Evolutionary conservation across 2,113 vertebrate species (phyloP).

Genomic region (Gorsachius goisagi): DNA sequence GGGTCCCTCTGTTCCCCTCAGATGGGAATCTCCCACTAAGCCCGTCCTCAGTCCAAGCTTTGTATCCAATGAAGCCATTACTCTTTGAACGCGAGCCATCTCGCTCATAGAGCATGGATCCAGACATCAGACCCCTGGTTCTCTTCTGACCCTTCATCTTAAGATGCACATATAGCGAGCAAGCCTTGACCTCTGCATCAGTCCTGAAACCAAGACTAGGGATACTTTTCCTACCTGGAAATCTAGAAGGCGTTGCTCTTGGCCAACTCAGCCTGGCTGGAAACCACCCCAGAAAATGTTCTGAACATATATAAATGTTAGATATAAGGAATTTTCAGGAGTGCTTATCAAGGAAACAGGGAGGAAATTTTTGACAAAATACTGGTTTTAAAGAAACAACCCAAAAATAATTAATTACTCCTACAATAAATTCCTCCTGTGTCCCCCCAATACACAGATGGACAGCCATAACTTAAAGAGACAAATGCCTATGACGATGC

Average conservation of each 20-base stretch:
- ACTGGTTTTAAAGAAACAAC: neutral
- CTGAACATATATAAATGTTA: neutral
- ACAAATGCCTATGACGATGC: neutral
- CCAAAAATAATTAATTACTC: neutral
- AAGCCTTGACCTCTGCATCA: neutral
- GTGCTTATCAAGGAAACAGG: neutral
- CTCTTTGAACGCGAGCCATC: rapidly evolving
- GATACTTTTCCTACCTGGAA: neutral
- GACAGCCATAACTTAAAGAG: neutral
- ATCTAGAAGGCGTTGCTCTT: neutral
- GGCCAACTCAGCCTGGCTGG: neutral
- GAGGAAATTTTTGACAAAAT: neutral
- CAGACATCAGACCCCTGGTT: neutral
- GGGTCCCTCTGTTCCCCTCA: no score
- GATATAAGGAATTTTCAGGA: neutral
- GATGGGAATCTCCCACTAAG: no score
- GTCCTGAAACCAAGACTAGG: neutral
- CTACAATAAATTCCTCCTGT: neutral
- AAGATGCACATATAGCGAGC: neutral
- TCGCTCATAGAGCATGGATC: neutral
- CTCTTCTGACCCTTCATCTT: neutral
- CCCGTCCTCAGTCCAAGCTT: neutral
- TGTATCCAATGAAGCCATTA: neutral
- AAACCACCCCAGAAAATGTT: neutral
- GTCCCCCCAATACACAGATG: neutral